A percentile compares a stretch with the other conserved stretches of the same genome.
Evolutionary conservation across 2,888 invertebrate species (phyloP).

Genomic region (Eledona agricola): DNA sequence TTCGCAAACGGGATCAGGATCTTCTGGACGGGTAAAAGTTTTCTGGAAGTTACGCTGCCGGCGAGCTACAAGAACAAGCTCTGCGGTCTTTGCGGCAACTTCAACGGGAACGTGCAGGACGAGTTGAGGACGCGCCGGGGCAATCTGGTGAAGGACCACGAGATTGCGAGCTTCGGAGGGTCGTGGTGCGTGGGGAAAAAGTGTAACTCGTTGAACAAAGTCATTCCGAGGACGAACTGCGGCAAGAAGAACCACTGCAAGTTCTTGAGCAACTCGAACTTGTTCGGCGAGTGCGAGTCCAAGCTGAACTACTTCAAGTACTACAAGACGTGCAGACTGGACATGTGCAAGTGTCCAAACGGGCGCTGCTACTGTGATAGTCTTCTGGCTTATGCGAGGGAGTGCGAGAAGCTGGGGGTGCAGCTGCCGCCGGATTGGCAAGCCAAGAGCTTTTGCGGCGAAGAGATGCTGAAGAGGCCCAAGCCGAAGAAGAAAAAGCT

Average conservation of each 20-base stretch:
- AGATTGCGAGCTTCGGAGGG: slow-evolving; percentile 77
- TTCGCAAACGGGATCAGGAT: slow-evolving; percentile 83
- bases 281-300: slow-evolving; percentile 80
- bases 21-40: slow-evolving; percentile 93
- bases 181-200: slow-evolving; percentile 93
- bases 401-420: slow-evolving; percentile 82
- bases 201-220: too few relatives aligned
- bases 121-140: slow-evolving; percentile 79
- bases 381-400: slow-evolving; percentile 87
- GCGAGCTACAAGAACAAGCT: slow-evolving; percentile 77
- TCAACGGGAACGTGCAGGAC: slow-evolving; percentile 85
- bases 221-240: too few relatives aligned
- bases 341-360: slow-evolving; percentile 84
- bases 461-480: slow-evolving; percentile 1
- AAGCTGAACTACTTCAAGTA: slow-evolving; percentile 84
- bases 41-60: slow-evolving; percentile 84
- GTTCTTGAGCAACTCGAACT: slow-evolving; percentile 58
- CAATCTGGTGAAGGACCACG: slow-evolving; percentile 69
- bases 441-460: slow-evolving; percentile 56
- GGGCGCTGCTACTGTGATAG: slow-evolving; percentile 89
- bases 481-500: slow-evolving; percentile 28
- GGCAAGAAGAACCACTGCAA: slow-evolving; percentile 63
- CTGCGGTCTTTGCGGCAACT: slow-evolving; percentile 95
- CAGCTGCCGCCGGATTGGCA: slow-evolving; percentile 76
- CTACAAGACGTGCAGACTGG: slow-evolving; percentile 82